Base-by-base conservation (phyloP, 2,888 invertebrate genomes). In the Tiphia femorata region DNA sequence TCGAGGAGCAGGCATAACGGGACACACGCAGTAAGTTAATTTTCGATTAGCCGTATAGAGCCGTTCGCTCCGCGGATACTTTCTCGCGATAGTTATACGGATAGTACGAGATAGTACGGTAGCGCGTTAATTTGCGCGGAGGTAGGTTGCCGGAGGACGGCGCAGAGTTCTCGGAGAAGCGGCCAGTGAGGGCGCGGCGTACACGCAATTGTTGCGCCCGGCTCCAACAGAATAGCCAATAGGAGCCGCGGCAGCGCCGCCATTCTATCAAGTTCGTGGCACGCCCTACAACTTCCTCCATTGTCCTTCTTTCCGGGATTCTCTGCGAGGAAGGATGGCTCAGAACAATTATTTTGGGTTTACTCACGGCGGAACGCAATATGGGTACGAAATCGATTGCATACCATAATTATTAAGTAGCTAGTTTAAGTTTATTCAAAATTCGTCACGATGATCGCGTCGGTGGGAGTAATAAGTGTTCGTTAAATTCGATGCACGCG, bases 261-360 rank as follows among this genome's bases (percentile, higher is more conserved):
- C 72, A 72, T 74, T 67, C 67, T 67, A 70, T 62, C 67, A 70
- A 70, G 66, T 68, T 72, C 73, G 73, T 75, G 80, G 77, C 80
- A 81, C 81, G 79, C 81, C 81, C 81, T 75, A 68, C 78, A 64
- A 78, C 77, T 78, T 78, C 81, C 75, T 75, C 73, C 77, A 78
- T 80, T 79, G 76, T 80, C 76, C 76, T 80, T 80, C 80, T 80
- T 81, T 81, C 79, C 80, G 79, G 79, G 80, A 79, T 76, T 72
- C 78, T 78, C 77, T 77, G 72, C 76, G 76, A 76, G 77, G 78
- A 78, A 80, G 79, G 81, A 91, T 93, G 93, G 93, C 93, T 86
- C 91, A 94, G 86, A 95, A 95, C 88, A 96, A 96, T 89, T 96
- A 95, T 88, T 95, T 95, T 86, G 95, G 95, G 84, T 96, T 96